Conservation (phyloP, 2,113 vertebrate genomes). For the Piaya cayana region DNA sequence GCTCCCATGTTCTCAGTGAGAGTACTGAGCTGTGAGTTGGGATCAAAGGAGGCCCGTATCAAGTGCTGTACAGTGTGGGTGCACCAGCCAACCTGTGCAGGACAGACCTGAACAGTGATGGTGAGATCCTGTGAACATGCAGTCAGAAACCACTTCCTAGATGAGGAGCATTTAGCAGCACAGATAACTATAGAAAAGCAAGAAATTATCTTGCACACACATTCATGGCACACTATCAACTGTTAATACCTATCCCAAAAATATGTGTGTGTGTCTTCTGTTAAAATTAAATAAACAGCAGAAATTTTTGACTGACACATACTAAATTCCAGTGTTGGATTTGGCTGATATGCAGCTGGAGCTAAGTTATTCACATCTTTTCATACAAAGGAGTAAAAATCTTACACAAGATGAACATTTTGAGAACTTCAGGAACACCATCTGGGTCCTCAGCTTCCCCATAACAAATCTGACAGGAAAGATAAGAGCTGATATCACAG, state of each 20-base stretch:
- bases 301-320: not conserved
- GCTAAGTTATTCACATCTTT: not conserved
- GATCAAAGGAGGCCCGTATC: not conserved
- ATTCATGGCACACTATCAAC: not conserved
- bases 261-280: not conserved
- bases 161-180: not conserved
- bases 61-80: not conserved
- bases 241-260: not conserved
- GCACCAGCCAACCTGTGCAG: not conserved
- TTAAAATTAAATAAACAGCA: not conserved
- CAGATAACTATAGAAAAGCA: not conserved
- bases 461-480: not conserved
- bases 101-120: not conserved
- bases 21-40: not conserved
- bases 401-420: not conserved
- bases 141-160: not conserved
- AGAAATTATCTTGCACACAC: not conserved
- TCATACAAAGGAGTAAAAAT: not conserved
- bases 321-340: not conserved
- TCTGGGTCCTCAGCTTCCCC: not conserved
- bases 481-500: not conserved
- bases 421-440: not conserved
- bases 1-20: no score
- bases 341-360: not conserved
- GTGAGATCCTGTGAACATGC: not conserved